Evolutionary conservation across 2,113 vertebrate genomes (phyloP).

Genomic region (Junco hyemalis): DNA sequence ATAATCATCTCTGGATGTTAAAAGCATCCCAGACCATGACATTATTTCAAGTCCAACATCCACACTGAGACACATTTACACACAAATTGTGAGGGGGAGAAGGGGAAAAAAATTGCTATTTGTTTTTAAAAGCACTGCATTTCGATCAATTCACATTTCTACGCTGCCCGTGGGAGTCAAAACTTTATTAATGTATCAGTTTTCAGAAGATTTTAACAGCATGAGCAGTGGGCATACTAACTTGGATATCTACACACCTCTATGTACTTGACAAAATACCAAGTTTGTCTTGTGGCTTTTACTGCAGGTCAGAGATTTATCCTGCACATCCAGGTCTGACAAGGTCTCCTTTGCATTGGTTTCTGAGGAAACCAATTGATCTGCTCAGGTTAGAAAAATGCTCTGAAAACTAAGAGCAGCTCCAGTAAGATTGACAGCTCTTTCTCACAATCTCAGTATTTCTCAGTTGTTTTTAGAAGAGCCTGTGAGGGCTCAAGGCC

Average conservation of each 20-base stretch:
- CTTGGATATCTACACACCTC: neutral
- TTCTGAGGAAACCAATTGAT: neutral
- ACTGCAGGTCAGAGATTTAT: neutral
- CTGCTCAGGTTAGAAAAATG: neutral
- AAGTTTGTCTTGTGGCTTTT: neutral
- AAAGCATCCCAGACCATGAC: neutral
- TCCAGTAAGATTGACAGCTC: neutral
- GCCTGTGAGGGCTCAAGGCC: neutral
- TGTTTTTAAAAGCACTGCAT: neutral
- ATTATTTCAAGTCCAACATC: neutral
- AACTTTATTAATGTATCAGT: neutral
- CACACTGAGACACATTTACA: neutral
- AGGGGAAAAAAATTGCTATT: neutral
- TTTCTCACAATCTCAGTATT: neutral
- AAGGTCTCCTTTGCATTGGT: neutral
- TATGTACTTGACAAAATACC: neutral
- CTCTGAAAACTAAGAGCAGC: neutral
- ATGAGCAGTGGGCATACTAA: neutral
- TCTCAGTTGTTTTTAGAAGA: slow-evolving; percentile 24
- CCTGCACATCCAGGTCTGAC: neutral
- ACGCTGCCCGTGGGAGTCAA: neutral
- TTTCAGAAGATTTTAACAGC: neutral
- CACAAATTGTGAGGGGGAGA: neutral
- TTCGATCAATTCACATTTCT: neutral
- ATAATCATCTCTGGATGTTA: neutral